Conservation (phyloP, 2,113 vertebrate genomes). For the Monopterus albus region DNA sequence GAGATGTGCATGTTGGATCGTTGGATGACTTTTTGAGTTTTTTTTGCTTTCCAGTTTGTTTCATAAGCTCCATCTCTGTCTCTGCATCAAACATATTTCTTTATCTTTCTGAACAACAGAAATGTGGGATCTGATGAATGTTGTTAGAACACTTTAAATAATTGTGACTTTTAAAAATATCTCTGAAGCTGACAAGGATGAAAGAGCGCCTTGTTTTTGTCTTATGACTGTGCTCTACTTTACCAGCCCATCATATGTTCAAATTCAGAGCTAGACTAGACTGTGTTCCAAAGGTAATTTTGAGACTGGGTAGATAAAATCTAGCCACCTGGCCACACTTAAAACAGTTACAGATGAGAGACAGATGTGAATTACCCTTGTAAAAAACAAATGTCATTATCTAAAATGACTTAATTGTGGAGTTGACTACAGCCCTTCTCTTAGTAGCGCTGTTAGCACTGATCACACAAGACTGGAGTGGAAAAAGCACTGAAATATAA, state of each 20-base stretch:
- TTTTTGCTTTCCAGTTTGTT: conserved; percentile 29
- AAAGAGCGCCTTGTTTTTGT: background rate
- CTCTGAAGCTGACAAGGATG: background rate
- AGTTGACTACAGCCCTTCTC: background rate
- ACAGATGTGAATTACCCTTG: background rate
- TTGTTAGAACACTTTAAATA: too few species aligned
- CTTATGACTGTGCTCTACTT: background rate
- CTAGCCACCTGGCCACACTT: background rate
- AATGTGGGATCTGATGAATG: background rate
- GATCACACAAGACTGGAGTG: background rate
- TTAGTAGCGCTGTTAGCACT: background rate
- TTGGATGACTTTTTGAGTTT: conserved; percentile 58
- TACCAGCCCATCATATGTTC: background rate
- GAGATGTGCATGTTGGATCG: background rate
- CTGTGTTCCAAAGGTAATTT: conserved; percentile 24
- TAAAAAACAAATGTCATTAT: conserved; percentile 9
- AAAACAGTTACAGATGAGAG: background rate
- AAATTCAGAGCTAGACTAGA: background rate
- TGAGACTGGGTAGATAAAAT: background rate
- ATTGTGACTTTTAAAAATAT: background rate
- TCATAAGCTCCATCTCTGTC: background rate
- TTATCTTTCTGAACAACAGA: background rate
- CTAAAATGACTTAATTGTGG: background rate
- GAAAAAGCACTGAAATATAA: background rate
- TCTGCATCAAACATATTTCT: background rate